Percentiles rank a stretch among this genome's conserved stretches.
Conservation (phyloP, 2,888 invertebrate genomes). For the Polylopha cassiicola region DNA sequence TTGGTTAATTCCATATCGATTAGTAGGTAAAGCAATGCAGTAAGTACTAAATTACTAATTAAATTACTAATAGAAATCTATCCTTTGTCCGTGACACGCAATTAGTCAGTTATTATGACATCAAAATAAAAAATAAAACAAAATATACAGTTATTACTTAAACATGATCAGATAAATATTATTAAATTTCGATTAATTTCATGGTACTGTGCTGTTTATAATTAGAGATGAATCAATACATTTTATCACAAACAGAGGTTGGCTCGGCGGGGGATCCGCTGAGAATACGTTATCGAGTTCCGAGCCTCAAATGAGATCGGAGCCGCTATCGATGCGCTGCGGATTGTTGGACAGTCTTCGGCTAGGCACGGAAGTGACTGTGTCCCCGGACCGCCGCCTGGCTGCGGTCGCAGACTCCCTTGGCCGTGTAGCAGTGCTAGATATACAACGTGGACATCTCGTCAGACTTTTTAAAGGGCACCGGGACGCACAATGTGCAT, state of each 20-base stretch:
- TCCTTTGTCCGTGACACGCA: too few species aligned
- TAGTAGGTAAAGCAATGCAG: too few species aligned
- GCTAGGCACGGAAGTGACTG: constrained; percentile 84
- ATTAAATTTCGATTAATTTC: too few species aligned
- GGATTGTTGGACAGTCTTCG: constrained; percentile 88
- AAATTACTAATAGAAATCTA: too few species aligned
- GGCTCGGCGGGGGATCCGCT: constrained; percentile 59
- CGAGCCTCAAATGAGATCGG: constrained; percentile 79
- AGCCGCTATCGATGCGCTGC: constrained; percentile 86
- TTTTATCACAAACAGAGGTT: constrained; percentile 47
- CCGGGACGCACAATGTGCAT: constrained; percentile 96
- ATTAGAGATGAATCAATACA: constrained; percentile 12
- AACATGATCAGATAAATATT: too few species aligned
- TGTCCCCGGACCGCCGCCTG: constrained; percentile 83
- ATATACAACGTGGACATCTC: constrained; percentile 86
- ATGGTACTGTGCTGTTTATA: too few species aligned
- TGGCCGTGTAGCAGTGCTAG: constrained; percentile 91
- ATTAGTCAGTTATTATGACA: too few species aligned
- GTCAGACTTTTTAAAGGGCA: constrained; percentile 96
- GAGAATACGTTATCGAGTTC: constrained; percentile 42
- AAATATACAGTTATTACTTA: too few species aligned
- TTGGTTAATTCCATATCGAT: too few species aligned
- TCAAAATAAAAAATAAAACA: too few species aligned
- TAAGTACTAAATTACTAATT: too few species aligned
- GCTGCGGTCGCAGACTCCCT: constrained; percentile 87